Evolutionary conservation across 2,888 invertebrate genomes (phyloP).

Genomic region (Pseudoips prasinana): DNA sequence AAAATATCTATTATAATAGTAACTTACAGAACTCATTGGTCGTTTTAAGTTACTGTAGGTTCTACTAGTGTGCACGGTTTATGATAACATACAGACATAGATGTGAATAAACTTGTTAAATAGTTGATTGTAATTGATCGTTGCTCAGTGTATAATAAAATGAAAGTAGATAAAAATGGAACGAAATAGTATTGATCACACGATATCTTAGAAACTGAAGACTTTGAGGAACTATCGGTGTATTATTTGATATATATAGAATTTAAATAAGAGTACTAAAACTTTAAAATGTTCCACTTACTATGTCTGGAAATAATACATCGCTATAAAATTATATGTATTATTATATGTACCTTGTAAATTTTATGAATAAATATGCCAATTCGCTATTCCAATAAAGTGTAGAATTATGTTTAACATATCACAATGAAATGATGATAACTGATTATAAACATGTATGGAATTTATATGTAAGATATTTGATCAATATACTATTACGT

Average conservation of each 20-base stretch:
- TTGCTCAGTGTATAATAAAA: conserved; percentile 47
- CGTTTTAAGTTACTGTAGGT: conserved; percentile 27
- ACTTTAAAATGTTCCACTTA: conserved; percentile 23
- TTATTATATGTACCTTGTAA: conserved; percentile 30
- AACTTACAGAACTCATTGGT: conserved; percentile 22
- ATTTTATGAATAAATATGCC: conserved; percentile 27
- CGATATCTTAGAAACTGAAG: conserved; percentile 20
- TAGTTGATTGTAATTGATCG: conserved; percentile 46
- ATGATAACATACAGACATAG: conserved; percentile 17
- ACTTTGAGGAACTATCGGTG: no score
- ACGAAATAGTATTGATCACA: conserved; percentile 16
- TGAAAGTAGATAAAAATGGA: conserved; percentile 15
- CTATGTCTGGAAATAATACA: not conserved
- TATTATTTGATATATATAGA: no score
- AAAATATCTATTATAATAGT: conserved; percentile 33
- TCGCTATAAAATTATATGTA: no score
- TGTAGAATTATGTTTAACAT: conserved; percentile 38
- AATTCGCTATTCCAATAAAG: conserved; percentile 24
- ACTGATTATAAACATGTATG: conserved; percentile 28
- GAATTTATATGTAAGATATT: conserved; percentile 28
- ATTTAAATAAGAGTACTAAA: no score
- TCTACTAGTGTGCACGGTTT: conserved; percentile 28
- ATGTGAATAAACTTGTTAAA: conserved; percentile 38
- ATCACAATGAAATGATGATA: conserved; percentile 32
- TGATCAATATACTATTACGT: conserved; percentile 24